These are phyloP conservation scores for Raja brachyura DNA, from an alignment of 2,113 vertebrate genomes.

Conservation along the genomic window DNA sequence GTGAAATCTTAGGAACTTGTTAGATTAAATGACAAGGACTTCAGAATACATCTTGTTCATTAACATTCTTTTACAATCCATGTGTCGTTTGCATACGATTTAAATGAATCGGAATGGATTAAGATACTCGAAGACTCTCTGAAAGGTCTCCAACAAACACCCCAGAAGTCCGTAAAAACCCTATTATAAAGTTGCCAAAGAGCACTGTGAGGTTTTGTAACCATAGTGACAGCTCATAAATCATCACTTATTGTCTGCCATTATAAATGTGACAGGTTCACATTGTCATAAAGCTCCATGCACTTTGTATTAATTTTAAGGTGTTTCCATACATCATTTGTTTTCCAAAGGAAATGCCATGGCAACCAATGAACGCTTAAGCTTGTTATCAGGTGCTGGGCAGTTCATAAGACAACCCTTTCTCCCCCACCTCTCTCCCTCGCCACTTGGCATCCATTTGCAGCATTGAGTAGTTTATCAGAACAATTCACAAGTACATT, in stretches of 20 bases:
- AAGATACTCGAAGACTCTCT: slow-evolving; percentile 33
- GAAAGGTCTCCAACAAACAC: slow-evolving; percentile 35
- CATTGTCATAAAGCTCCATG: slow-evolving; percentile 57
- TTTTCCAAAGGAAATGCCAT: slow-evolving; percentile 62
- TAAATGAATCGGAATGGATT: slow-evolving; percentile 30
- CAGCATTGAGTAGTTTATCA: slow-evolving; percentile 62
- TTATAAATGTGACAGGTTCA: slow-evolving; percentile 63
- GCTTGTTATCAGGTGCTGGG: slow-evolving; percentile 56
- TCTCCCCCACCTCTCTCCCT: slow-evolving; percentile 43
- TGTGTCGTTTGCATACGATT: slow-evolving; percentile 23
- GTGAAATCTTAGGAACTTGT: no score
- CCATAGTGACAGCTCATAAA: slow-evolving; percentile 68
- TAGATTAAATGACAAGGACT: no score
- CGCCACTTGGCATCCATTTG: slow-evolving; percentile 58
- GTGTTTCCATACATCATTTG: slow-evolving; percentile 57
- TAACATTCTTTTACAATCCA: background rate
- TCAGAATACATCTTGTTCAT: background rate
- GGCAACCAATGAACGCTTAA: slow-evolving; percentile 57
- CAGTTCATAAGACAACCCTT: slow-evolving; percentile 42
- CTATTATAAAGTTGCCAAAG: slow-evolving; percentile 49
- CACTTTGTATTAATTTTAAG: slow-evolving; percentile 65
- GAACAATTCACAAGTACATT: slow-evolving; percentile 63
- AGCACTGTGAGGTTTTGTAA: slow-evolving; percentile 56
- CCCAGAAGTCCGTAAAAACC: slow-evolving; percentile 38
- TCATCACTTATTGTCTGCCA: slow-evolving; percentile 68